A percentile compares a stretch with the other conserved stretches of the same genome.
phyloP scores from a whole-genome alignment of 1,140 invertebrate genomes.

The Rhyzopertha dominica region DNA sequence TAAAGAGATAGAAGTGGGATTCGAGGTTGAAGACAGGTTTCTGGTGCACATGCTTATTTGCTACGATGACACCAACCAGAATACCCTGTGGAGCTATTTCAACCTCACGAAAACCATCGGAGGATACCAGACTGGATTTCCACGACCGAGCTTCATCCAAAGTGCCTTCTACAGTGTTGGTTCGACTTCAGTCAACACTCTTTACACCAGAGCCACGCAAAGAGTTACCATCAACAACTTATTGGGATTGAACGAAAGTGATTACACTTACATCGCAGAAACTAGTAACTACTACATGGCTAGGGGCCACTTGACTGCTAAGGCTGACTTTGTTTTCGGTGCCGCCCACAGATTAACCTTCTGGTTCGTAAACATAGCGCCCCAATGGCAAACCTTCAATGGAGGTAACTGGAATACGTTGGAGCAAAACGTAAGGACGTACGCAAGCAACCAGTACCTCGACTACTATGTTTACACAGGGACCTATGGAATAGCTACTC shows the following conservation, averaged over 20 bases:
- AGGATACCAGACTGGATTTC: constrained; percentile 32
- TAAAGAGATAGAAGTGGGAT: constrained; percentile 39
- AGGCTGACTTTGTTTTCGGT: constrained; percentile 59
- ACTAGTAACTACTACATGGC: constrained; percentile 47
- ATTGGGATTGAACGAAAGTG: constrained; percentile 34
- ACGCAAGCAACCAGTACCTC: constrained; percentile 24
- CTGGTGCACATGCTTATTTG: constrained; percentile 31
- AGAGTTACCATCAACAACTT: constrained; percentile 30
- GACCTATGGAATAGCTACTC: constrained; percentile 49
- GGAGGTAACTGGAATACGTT: constrained; percentile 51
- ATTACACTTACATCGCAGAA: constrained; percentile 28
- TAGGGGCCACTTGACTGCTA: constrained; percentile 63
- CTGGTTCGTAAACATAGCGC: constrained; percentile 49
- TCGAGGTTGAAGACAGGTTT: constrained; percentile 26
- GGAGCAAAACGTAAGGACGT: constrained; percentile 47
- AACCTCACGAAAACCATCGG: constrained; percentile 33
- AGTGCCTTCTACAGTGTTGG: constrained; percentile 34
- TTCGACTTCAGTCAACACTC: constrained; percentile 21
- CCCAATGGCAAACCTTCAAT: constrained; percentile 57
- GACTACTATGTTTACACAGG: constrained; percentile 55
- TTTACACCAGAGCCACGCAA: constrained; percentile 37
- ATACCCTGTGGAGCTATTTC: constrained; percentile 30
- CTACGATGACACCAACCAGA: constrained; percentile 28
- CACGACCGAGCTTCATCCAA: constrained; percentile 36
- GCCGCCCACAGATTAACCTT: constrained; percentile 60